Conservation (phyloP, 2,113 vertebrate species). For the Grammomys dolichurus region DNA sequence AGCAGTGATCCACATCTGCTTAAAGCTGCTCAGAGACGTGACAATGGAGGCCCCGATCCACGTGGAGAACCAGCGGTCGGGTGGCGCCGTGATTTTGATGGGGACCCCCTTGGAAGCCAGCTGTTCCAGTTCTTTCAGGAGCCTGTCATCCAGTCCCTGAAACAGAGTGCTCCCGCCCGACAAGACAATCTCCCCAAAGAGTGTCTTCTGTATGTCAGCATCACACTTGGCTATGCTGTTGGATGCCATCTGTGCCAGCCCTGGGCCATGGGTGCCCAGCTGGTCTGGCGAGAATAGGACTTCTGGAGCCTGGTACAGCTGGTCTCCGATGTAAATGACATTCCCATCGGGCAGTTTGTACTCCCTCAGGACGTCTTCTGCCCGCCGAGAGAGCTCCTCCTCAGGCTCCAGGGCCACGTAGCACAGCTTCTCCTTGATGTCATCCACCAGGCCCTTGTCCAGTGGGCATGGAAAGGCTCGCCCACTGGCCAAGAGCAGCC, state of each 20-base stretch:
- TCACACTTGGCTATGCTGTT: slow-evolving; percentile 53
- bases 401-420: slow-evolving; percentile 75
- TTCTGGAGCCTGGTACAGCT: slow-evolving; percentile 79
- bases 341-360: slow-evolving; percentile 66
- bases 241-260: slow-evolving; percentile 69
- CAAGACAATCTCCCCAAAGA: slow-evolving; percentile 73
- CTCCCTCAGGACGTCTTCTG: slow-evolving; percentile 20
- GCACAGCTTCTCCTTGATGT: slow-evolving; percentile 86
- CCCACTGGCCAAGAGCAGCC: slow-evolving; percentile 79
- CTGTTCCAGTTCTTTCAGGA: slow-evolving; percentile 78
- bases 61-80: slow-evolving; percentile 76
- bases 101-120: slow-evolving; percentile 66
- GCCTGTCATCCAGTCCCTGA: slow-evolving; percentile 76
- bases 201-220: neutral
- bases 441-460: slow-evolving; percentile 73
- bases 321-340: slow-evolving; percentile 55
- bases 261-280: slow-evolving; percentile 54
- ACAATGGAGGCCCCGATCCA: slow-evolving; percentile 84
- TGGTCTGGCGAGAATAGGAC: slow-evolving; percentile 69
- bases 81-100: slow-evolving; percentile 72
- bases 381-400: slow-evolving; percentile 57
- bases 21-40: slow-evolving; percentile 82
- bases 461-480: slow-evolving; percentile 76
- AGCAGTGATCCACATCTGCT: slow-evolving; percentile 83
- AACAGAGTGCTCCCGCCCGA: slow-evolving; percentile 64